phyloP scores from a whole-genome alignment of 2,888 invertebrate genomes.

The Lepidochitona cinerea region DNA sequence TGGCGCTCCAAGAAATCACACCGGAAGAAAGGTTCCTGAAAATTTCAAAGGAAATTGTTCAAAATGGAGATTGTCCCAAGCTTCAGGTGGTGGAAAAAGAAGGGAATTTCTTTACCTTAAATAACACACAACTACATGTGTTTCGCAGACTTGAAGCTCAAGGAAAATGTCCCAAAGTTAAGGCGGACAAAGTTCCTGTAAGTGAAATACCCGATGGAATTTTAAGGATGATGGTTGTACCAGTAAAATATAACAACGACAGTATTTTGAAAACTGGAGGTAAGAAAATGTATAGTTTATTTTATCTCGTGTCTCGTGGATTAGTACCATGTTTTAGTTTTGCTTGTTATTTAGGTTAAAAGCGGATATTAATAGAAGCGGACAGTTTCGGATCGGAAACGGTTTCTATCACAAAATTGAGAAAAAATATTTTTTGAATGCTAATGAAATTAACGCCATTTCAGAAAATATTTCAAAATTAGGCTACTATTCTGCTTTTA shows the following conservation, averaged over 20 bases:
- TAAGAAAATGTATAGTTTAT: no score
- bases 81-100: constrained; percentile 70
- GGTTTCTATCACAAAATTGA: no score
- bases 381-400: no score
- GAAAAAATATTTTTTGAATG: no score
- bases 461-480: no score
- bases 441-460: no score
- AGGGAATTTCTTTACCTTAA: constrained; percentile 70
- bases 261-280: not conserved
- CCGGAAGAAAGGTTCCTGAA: constrained; percentile 32
- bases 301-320: no score
- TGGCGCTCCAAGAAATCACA: constrained; percentile 18
- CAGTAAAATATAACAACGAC: constrained; percentile 3
- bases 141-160: constrained; percentile 65
- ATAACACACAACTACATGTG: constrained; percentile 69
- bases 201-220: constrained; percentile 65
- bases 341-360: no score
- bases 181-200: constrained; percentile 67
- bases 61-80: constrained; percentile 58
- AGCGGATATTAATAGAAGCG: no score
- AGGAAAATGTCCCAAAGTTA: constrained; percentile 62
- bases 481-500: no score
- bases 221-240: constrained; percentile 44
- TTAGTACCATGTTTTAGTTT: no score
- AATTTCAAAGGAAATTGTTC: constrained; percentile 26